Evolutionary conservation across 2,113 vertebrate species (phyloP).

Genomic region (Haplochromis vanheusdeni): DNA sequence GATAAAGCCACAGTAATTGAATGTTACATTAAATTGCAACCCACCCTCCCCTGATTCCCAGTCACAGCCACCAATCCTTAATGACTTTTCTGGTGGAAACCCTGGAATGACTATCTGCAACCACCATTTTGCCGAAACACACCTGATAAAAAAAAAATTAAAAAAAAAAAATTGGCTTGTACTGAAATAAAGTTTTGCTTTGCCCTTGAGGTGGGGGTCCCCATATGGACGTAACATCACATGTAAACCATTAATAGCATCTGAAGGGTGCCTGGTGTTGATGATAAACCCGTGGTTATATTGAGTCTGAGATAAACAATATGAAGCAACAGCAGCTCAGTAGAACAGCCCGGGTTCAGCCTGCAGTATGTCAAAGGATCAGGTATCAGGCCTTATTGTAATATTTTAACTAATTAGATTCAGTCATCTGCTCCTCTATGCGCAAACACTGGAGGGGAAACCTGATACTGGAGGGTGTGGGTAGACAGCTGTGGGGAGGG

Average conservation of each 20-base stretch:
- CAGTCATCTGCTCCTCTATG: slow-evolving; percentile 63
- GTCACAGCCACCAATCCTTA: neutral
- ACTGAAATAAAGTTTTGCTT: neutral
- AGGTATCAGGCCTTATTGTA: slow-evolving; percentile 68
- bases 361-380: slow-evolving; percentile 62
- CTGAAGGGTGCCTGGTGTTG: neutral
- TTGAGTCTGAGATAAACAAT: slow-evolving; percentile 26
- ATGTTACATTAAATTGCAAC: neutral
- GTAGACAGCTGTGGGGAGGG: slow-evolving; percentile 17
- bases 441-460: slow-evolving; percentile 57
- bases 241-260: neutral
- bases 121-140: neutral
- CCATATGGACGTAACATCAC: neutral
- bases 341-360: slow-evolving; percentile 28
- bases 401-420: slow-evolving; percentile 70
- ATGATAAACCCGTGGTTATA: neutral
- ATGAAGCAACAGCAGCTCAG: slow-evolving; percentile 40
- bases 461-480: slow-evolving; percentile 56
- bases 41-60: too few relatives aligned
- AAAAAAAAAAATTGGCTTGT: neutral
- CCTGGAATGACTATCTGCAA: neutral
- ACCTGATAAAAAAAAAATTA: neutral
- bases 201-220: neutral
- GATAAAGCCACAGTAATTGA: neutral
- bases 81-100: neutral